phyloP scores from a whole-genome alignment of 2,797 vertebrate genomes.

The Eutrigla gurnardus region DNA sequence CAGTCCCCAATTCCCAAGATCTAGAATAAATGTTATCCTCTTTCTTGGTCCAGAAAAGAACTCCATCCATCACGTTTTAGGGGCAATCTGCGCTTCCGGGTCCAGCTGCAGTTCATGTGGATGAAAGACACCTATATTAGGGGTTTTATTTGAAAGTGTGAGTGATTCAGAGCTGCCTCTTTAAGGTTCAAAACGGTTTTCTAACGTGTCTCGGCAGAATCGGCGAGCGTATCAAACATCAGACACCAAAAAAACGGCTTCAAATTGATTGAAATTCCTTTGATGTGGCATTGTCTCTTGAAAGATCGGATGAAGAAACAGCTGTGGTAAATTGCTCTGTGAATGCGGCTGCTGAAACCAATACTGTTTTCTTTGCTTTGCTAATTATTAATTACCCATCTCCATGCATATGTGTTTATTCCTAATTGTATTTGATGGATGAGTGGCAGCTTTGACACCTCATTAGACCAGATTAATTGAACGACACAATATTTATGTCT shows the following conservation, averaged over 20 bases:
- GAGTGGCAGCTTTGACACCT: constrained; percentile 97
- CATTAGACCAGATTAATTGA: constrained; percentile 97
- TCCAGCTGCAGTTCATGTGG: constrained; percentile 33
- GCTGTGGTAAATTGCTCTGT: constrained; percentile 76
- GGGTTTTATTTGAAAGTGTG: background rate
- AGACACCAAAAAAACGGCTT: constrained; percentile 19
- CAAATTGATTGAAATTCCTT: constrained; percentile 72
- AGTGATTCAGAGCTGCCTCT: background rate
- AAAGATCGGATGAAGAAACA: constrained; percentile 59
- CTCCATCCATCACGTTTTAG: constrained; percentile 66
- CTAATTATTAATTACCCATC: constrained; percentile 86
- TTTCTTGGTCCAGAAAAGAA: constrained; percentile 53
- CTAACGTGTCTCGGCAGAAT: constrained; percentile 41
- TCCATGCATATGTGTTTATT: constrained; percentile 90
- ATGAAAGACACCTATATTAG: constrained; percentile 40
- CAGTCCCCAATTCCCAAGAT: constrained; percentile 72
- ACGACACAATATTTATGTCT: constrained; percentile 98
- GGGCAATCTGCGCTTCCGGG: constrained; percentile 41
- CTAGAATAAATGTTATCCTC: constrained; percentile 69
- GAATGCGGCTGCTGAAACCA: constrained; percentile 79
- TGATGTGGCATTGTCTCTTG: constrained; percentile 70
- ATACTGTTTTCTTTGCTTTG: constrained; percentile 85
- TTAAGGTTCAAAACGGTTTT: constrained; percentile 35
- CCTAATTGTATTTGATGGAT: constrained; percentile 98
- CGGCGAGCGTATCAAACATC: constrained; percentile 42